phyloP scores from a whole-genome alignment of 2,888 invertebrate species.

The Coecobrya sp. region DNA sequence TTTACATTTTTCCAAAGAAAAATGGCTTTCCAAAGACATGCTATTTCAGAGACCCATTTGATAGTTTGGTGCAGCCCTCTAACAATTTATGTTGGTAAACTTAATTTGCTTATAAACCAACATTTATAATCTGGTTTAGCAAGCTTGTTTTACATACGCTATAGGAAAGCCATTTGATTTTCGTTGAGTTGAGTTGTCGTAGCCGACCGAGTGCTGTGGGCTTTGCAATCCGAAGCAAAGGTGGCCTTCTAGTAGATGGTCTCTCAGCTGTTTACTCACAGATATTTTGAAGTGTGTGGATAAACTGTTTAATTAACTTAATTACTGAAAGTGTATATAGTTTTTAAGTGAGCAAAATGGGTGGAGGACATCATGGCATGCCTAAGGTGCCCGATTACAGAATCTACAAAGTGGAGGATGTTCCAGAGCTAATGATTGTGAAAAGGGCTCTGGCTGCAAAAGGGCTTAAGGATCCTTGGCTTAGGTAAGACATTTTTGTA shows the following conservation, averaged over 20 bases:
- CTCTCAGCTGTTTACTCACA: background rate
- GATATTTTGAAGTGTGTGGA: background rate
- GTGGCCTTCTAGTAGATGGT: too few relatives aligned
- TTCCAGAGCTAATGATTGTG: constrained; percentile 90
- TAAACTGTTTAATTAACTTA: background rate
- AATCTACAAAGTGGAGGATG: constrained; percentile 92
- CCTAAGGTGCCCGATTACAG: constrained; percentile 92
- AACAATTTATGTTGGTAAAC: background rate
- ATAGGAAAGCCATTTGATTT: too few relatives aligned
- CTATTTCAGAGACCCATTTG: too few relatives aligned
- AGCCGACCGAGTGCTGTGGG: too few relatives aligned
- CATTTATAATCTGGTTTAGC: too few relatives aligned
- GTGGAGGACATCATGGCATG: constrained; percentile 89
- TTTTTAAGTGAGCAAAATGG: constrained; percentile 86
- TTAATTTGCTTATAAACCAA: background rate
- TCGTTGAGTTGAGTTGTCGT: too few relatives aligned
- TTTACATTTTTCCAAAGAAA: too few relatives aligned
- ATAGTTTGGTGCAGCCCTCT: background rate
- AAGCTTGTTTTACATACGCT: too few relatives aligned
- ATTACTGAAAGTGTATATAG: too few relatives aligned
- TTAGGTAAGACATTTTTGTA: constrained; percentile 90
- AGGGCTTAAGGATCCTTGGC: constrained; percentile 95
- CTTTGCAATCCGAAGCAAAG: too few relatives aligned
- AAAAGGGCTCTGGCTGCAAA: constrained; percentile 91
- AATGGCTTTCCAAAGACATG: too few relatives aligned